Evolutionary conservation across 2,888 invertebrate genomes (phyloP).

Genomic region (Marronus borbonicus): DNA sequence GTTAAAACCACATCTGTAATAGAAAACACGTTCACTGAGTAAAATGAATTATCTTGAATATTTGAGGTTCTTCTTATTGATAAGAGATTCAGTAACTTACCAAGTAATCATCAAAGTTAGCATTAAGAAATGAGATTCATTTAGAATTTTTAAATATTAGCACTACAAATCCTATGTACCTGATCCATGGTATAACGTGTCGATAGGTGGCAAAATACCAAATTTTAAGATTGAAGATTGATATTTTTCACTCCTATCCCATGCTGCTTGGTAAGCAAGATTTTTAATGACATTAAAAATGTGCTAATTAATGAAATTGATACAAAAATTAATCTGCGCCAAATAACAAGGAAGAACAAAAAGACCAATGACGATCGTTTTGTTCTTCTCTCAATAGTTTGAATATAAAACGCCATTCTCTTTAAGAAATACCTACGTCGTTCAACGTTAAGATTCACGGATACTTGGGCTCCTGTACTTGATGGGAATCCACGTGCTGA

Average conservation of each 20-base stretch:
- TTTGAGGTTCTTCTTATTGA: background rate
- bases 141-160: constrained; percentile 17
- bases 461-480: constrained; percentile 77
- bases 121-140: constrained; percentile 15
- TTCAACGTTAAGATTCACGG: constrained; percentile 83
- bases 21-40: background rate
- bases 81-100: constrained; percentile 33
- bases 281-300: background rate
- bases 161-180: constrained; percentile 66
- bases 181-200: constrained; percentile 75
- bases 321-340: no score
- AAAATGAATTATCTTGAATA: background rate
- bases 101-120: constrained; percentile 14
- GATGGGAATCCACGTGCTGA: constrained; percentile 80
- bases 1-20: constrained; percentile 64
- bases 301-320: no score
- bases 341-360: no score
- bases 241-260: constrained; percentile 58
- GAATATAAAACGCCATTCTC: no score
- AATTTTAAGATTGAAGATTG: constrained; percentile 70
- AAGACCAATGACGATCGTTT: no score
- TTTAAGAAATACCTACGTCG: constrained; percentile 77
- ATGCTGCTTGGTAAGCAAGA: constrained; percentile 58
- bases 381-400: no score
- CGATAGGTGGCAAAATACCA: constrained; percentile 74